A percentile compares a stretch with the other conserved stretches of the same genome.
Evolutionary conservation across 2,797 vertebrate genomes (phyloP).

Genomic region (Melanotaenia pygmaea): DNA sequence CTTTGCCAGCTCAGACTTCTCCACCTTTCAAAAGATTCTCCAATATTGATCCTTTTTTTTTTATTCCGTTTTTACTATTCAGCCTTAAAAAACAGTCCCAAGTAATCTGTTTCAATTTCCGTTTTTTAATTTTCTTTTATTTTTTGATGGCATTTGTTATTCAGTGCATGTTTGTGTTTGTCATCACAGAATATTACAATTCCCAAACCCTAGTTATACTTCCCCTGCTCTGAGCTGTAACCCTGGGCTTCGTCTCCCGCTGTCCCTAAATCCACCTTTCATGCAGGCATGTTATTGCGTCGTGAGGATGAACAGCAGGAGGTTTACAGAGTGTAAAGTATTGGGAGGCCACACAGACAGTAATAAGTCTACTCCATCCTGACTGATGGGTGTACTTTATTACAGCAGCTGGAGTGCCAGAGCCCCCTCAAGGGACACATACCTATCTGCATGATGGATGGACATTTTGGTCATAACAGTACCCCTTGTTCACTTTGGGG

Average conservation of each 20-base stretch:
- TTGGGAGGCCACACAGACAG: constrained; percentile 70
- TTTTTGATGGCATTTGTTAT: constrained; percentile 5
- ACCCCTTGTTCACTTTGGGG: constrained; percentile 43
- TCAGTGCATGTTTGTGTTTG: constrained; percentile 12
- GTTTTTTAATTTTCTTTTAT: too few relatives aligned
- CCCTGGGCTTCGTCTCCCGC: constrained; percentile 44
- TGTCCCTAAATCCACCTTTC: constrained; percentile 45
- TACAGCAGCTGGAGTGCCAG: constrained; percentile 64
- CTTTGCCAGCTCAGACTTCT: too few relatives aligned
- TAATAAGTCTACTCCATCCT: constrained; percentile 63
- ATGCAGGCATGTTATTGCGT: constrained; percentile 52
- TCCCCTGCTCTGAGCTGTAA: constrained; percentile 10
- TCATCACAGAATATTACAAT: constrained; percentile 10
- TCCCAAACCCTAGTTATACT: constrained; percentile 15
- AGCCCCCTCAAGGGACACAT: constrained; percentile 78
- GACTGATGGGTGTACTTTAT: constrained; percentile 82
- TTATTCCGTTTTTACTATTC: too few relatives aligned
- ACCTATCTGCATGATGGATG: constrained; percentile 81
- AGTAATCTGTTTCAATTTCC: neutral
- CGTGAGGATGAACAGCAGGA: constrained; percentile 48
- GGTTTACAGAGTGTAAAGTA: constrained; percentile 63
- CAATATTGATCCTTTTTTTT: too few relatives aligned
- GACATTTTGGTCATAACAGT: constrained; percentile 69
- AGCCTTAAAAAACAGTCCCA: too few relatives aligned
- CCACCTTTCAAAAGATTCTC: too few relatives aligned